Evolutionary conservation across 2,113 vertebrate genomes (phyloP), one percentile per base, ranked within the genome.

Genomic region (Tachysurus vachellii): DNA sequence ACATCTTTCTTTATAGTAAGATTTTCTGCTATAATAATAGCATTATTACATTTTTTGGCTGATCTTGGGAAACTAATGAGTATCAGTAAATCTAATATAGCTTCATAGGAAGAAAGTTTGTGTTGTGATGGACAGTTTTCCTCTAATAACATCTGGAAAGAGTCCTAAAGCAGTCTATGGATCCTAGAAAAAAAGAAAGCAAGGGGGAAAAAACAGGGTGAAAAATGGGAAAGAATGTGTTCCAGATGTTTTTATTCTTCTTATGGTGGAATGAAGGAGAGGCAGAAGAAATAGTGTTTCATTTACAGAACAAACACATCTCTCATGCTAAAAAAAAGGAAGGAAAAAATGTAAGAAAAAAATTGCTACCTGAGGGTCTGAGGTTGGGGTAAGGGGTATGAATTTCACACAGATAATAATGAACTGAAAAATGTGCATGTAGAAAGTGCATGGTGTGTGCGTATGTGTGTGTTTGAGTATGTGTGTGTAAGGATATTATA

Each of bases 211-310:
- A 84, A 80, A 53, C 31, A n/a, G 28, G 31, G 57, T 57, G 70
- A 91, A 91, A 94, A 93, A 90, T 85, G 89, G 91, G 86, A 93
- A 92, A 94, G 77, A 95, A 96, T 95, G 89, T 91, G 88, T 95
- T 96, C 95, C 94, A 96, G 95, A 96, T 96, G 95, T 94, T 95
- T 94, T 94, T 89, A 91, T 94, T 90, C 91, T 90, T 91, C 91
- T 94, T 88, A 73, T 89, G 88, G 91, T 93, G 92, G 92, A 94
- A 93, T 87, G 89, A 90, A 90, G 92, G 71, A 88, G 88, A 93
- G 84, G 88, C 44, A 73, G 85, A 86, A 93, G 91, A 88, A 91
- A 91, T 85, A 90, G 87, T 80, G 90, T 91, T 93, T 90, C 88
- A 86, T 92, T 94, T 93, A 90, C 88, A 64, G 73, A 90, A 91